Percentiles rank a stretch among this genome's conserved stretches.
Evolutionary conservation across 2,888 invertebrate species (phyloP).

Genomic region (Tipula lateralis): DNA sequence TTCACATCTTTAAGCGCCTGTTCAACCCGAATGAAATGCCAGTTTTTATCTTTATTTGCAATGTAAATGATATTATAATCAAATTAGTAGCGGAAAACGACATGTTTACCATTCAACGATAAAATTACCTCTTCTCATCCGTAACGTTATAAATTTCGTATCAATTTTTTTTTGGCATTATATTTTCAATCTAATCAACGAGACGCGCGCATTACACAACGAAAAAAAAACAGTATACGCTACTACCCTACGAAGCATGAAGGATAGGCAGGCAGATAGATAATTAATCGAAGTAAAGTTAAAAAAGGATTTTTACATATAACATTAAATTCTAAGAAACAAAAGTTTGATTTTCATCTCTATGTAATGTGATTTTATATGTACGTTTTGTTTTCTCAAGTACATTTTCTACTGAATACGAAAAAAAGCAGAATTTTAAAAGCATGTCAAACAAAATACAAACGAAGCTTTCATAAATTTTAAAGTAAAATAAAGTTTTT

Average conservation of each 20-base stretch:
- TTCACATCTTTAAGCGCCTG: too few relatives aligned
- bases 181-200: not conserved
- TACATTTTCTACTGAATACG: not conserved
- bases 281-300: not conserved
- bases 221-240: not conserved
- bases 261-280: not conserved
- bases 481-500: not conserved
- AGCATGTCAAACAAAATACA: not conserved
- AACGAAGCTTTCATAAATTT: not conserved
- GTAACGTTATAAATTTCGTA: not conserved
- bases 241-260: not conserved
- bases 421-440: not conserved
- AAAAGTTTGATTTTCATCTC: slow-evolving; percentile 5
- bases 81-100: not conserved
- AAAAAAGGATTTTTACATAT: slow-evolving; percentile 12
- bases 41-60: too few relatives aligned
- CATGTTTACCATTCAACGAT: not conserved
- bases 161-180: not conserved
- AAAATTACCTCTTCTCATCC: not conserved
- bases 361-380: not conserved
- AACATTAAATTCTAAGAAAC: not conserved
- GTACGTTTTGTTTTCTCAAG: not conserved
- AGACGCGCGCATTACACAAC: not conserved
- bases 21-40: too few relatives aligned
- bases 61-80: too few relatives aligned